Evolutionary conservation across 2,888 invertebrate species (phyloP), one percentile per base, ranked within the genome.

Genomic region (Clitarchus hookeri): DNA sequence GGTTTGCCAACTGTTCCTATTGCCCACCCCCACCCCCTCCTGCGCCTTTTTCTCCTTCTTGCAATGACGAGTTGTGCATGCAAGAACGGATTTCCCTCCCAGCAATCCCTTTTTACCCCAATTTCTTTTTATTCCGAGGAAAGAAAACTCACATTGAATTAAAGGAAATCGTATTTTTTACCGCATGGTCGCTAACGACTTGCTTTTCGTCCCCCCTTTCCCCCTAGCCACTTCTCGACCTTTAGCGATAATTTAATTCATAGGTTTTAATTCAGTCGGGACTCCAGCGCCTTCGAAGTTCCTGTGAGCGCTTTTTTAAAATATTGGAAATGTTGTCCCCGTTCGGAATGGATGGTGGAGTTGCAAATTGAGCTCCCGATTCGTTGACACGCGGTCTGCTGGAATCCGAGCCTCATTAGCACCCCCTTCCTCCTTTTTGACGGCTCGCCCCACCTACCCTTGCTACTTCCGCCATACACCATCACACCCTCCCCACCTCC

Each of bases 181-280:
- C 65, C 19, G 65, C 65, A 19, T 23, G n/a, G n/a, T 65, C 65
- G 65, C n/a, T 65, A 65, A 65, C 65, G 65, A 65, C n/a, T 23
- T 23, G 65, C n/a, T 65, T 65, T 65, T 65, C 65, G 65, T 65
- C 65, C 0, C 23, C 65, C 65, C 16, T 65, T 65, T n/a, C 16
- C n/a, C 65, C 65, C 11, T 65, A 2, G 12, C 48, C 12, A 1
- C 11, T 6, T 8, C 48, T 1, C 11, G 6, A 16, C 12, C 16
- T 48, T 48, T 8, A 48, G 65, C 65, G 65, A 65, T 65, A 65
- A 65, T 65, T 65, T n/a, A 65, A 65, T 65, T 65, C 23, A 65
- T 65, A n/a, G 65, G 65, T n/a, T 65, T 65, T 65, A 65, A 65
- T 65, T 65, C 65, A 65, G 65, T 23, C 65, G n/a, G 65, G n/a